Base-by-base conservation (phyloP, 2,888 invertebrate genomes). In the Sesia apiformis region DNA sequence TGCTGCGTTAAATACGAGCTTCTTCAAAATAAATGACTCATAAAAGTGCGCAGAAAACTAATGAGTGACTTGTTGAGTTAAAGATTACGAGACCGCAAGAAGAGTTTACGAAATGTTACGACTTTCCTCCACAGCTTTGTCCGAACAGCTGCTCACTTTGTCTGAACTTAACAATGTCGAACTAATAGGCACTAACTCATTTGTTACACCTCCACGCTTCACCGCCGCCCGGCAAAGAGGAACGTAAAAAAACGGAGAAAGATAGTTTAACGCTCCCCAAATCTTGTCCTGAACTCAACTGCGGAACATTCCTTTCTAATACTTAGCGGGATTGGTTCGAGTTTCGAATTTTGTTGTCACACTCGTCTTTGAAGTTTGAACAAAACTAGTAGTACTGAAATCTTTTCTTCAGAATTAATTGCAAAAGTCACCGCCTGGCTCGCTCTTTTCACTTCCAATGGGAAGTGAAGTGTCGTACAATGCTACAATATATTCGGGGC, bases 391-490 rank as follows among this genome's bases (percentile, higher is more conserved):
- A 23, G 23, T 23, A 23, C 23, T 23, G 23, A 23, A 23, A 23
- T 23, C 23, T 7, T 42, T 42, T 42, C 7, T 42, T 42, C 42
- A 42, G 5, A 42, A 42, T 42, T 42, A 42, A 23, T 23, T 23
- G 23, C 23, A 23, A 42, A 42, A 42, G 42, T 6, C 5, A 42
- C 7, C 42, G 7, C 42, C 7, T 42, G 42, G 7, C 42, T 38
- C 75, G 79, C 74, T 82, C 81, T 81, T 83, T 81, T 80, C 76
- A 77, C 77, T 74, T 81, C 73, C 73, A 77, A 78, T 80, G 72
- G 74, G 78, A 82, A 81, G 81, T 82, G 81, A 79, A 86, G 84
- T 87, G 86, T 86, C 84, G 82, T 82, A 81, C 80, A 81, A 79
- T 76, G 84, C 79, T 79, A 84, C 83, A 84, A 81, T 87, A 84